Base-by-base conservation (phyloP, 2,888 invertebrate genomes). In the Alcis repandata region DNA sequence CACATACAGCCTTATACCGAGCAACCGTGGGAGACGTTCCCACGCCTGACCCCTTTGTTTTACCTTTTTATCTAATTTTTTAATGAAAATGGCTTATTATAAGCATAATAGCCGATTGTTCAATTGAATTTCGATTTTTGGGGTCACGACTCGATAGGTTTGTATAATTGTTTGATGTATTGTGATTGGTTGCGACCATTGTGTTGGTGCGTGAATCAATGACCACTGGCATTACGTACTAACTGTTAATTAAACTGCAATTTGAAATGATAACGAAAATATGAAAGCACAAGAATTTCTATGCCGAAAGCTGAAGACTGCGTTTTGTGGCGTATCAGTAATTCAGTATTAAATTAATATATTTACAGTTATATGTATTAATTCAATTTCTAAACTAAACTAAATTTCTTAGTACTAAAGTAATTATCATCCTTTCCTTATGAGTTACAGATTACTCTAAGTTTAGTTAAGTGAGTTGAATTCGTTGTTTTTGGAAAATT, bases 91-190 rank as follows among this genome's bases (percentile, higher is more conserved):
- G 80, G 79, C 83, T 84, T 86, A 90, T 90, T 88, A 87, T 85
- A 81, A 85, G 80, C 85, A 92, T 91, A 92, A 92, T 92, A 83
- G 90, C 76, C 88, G 88, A 92, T 92, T 92, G 92, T 92, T 89
- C 86, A 87, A 86, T 88, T 85, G 85, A 87, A 77, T 78, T 80
- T 75, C 77, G 78, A 83, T 84, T 84, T 79, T 72, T 73, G 68
- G 73, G 73, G 71, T 71, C 71, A 65, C 56, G 49, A 54, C 20
- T 43, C 51, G 60, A 59, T 68, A 66, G 60, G 46, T 58, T 63
- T 69, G 52, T 58, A 53, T 62, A 33, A 52, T 61, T 68, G 60
- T 66, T 69, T 68, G 66, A 64, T 64, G 63, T 60, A 54, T 68
- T 59, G 56, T 65, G 48, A 68, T 64, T 59, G 58, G 43, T 33